phyloP scores from a whole-genome alignment of 2,113 vertebrate genomes.

The Perccottus glenii region DNA sequence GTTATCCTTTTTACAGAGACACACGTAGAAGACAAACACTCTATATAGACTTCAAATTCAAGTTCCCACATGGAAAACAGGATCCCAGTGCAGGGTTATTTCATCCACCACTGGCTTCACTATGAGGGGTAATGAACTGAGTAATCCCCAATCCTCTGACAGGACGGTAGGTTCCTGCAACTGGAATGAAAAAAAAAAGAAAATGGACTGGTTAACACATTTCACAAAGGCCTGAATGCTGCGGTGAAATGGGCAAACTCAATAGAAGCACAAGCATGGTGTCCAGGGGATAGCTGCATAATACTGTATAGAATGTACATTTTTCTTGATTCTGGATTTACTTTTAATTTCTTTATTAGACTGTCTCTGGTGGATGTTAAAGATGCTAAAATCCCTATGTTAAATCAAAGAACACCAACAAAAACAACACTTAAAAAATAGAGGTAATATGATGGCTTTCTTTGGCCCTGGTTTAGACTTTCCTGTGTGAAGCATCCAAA shows the following conservation, averaged over 20 bases:
- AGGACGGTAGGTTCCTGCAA: constrained; percentile 43
- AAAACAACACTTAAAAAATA: too few species aligned
- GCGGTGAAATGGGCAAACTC: constrained; percentile 36
- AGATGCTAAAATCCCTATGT: too few species aligned
- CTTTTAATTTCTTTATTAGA: too few species aligned
- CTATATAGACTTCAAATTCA: constrained; percentile 28
- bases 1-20: constrained; percentile 32
- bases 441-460: too few species aligned
- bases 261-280: constrained; percentile 9
- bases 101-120: constrained; percentile 68
- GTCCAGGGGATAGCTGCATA: not conserved
- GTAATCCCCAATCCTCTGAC: constrained; percentile 65
- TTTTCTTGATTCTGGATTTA: not conserved
- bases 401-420: too few species aligned
- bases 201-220: constrained; percentile 53
- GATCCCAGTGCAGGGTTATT: constrained; percentile 65
- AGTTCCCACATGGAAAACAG: constrained; percentile 57
- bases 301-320: not conserved
- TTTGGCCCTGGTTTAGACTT: too few species aligned
- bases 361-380: too few species aligned
- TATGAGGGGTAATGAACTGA: constrained; percentile 72
- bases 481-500: too few species aligned
- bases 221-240: constrained; percentile 11
- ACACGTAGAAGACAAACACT: constrained; percentile 20
- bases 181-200: not conserved